Evolutionary conservation across 1,140 invertebrate genomes (phyloP).

Genomic region (Colletes latitarsis): DNA sequence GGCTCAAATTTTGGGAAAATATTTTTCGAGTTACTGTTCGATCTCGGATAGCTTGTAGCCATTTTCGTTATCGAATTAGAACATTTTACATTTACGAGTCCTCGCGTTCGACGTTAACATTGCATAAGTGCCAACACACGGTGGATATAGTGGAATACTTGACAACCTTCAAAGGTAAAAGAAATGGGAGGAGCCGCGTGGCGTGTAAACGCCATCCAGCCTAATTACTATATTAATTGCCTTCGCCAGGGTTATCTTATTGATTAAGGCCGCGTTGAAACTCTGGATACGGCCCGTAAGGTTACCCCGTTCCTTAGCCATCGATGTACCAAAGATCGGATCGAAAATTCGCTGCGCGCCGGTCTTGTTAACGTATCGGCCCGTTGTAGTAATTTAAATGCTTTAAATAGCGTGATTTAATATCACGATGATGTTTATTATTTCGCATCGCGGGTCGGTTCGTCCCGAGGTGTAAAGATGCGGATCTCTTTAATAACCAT

Average conservation of each 20-base stretch:
- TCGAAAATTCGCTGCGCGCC: conserved; percentile 17
- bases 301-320: background rate
- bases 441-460: background rate
- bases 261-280: conserved; percentile 50
- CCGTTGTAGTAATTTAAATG: conserved; percentile 16
- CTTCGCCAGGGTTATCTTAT: conserved; percentile 59
- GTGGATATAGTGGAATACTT: conserved; percentile 32
- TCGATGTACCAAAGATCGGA: conserved; percentile 1
- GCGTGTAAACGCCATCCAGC: conserved; percentile 61
- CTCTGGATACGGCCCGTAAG: background rate
- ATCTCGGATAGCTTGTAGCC: background rate
- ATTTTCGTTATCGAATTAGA: background rate
- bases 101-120: conserved; percentile 18
- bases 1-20: too few relatives aligned
- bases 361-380: background rate
- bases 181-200: conserved; percentile 64
- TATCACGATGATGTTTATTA: conserved; percentile 11
- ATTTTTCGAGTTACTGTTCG: background rate
- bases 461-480: conserved; percentile 10
- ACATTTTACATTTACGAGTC: background rate
- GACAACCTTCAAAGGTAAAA: conserved; percentile 52
- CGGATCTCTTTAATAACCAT: background rate
- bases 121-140: conserved; percentile 13
- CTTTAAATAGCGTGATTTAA: conserved; percentile 9
- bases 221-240: conserved; percentile 77